These are phyloP conservation scores for Cygnus buccinator DNA, from an alignment of 2,113 vertebrate species.

Conservation along the genomic window DNA sequence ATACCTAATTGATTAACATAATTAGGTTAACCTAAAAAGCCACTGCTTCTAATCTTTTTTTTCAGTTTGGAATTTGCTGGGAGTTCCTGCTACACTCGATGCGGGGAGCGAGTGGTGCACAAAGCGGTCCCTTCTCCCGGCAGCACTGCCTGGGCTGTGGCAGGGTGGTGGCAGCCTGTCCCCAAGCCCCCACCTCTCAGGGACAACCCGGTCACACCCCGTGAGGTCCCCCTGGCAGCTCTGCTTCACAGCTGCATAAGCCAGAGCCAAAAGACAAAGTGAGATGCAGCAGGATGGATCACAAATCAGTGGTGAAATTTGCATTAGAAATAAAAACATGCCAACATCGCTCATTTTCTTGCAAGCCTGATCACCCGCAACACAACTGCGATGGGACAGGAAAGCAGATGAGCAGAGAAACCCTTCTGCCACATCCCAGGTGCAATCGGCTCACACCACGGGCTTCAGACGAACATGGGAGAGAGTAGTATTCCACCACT, in stretches of 20 bases:
- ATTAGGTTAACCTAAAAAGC: conserved; percentile 4
- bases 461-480: rapidly evolving
- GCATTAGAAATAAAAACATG: conserved; percentile 2
- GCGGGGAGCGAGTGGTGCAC: neutral
- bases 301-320: neutral
- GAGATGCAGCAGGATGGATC: neutral
- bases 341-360: neutral
- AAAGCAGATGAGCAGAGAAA: neutral
- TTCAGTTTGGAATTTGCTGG: neutral
- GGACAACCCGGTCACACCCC: neutral
- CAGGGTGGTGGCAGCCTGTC: neutral
- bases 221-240: neutral
- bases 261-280: rapidly evolving
- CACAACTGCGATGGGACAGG: rapidly evolving
- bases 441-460: neutral
- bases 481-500: neutral
- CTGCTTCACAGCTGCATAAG: neutral
- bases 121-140: neutral
- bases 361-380: neutral
- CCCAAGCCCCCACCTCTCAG: neutral
- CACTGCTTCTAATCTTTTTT: neutral
- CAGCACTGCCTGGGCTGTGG: neutral
- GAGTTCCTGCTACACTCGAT: neutral
- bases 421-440: neutral
- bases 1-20: neutral